A percentile compares a stretch with the other conserved stretches of the same genome.
Evolutionary conservation across 2,113 vertebrate species (phyloP).

Genomic region (Numenius arquata): DNA sequence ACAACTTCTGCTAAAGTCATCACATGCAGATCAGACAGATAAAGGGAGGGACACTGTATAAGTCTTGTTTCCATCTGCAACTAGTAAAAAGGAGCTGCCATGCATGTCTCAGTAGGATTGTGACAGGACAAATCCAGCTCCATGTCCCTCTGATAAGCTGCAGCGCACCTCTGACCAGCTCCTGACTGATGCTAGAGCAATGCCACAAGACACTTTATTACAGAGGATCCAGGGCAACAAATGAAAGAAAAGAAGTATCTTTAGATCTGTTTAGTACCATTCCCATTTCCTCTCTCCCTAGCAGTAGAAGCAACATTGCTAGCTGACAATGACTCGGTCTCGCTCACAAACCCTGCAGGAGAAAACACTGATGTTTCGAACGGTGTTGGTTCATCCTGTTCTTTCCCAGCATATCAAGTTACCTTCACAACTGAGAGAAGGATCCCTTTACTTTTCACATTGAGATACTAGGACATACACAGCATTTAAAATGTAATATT

Average conservation of each 20-base stretch:
- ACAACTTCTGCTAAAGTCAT: not conserved
- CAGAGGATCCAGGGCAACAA: not conserved
- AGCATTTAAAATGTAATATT: not conserved
- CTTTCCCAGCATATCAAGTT: not conserved
- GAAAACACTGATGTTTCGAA: not conserved
- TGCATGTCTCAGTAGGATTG: not conserved
- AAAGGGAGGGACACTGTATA: not conserved
- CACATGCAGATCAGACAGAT: not conserved
- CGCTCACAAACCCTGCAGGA: not conserved
- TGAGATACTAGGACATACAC: not conserved
- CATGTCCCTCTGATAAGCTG: not conserved
- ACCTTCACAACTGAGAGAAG: not conserved
- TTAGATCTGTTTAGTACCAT: not conserved
- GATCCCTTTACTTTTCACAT: not conserved
- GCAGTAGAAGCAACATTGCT: not conserved
- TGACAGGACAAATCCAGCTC: not conserved
- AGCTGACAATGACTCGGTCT: not conserved
- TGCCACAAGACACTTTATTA: not conserved
- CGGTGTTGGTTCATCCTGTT: not conserved
- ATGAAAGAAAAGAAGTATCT: not conserved
- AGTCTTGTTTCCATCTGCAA: not conserved
- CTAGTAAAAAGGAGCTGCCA: not conserved
- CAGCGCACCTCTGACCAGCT: accelerated
- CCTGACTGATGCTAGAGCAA: not conserved
- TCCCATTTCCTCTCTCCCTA: not conserved